A percentile compares a stretch with the other conserved stretches of the same genome.
Conservation (phyloP, 2,888 invertebrate species). For the Troglohyphantes excavatus region DNA sequence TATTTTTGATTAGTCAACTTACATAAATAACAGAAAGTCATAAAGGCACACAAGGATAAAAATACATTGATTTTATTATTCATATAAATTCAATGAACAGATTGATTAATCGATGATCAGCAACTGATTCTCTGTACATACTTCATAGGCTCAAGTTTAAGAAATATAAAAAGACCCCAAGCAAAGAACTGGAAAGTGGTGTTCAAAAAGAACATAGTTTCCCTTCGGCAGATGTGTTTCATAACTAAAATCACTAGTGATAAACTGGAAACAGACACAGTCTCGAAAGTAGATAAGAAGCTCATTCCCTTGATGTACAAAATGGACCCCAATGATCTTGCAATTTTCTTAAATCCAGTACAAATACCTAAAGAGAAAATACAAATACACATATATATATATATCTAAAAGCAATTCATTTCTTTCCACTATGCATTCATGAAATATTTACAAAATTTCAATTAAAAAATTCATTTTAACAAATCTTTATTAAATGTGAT, state of each 20-base stretch:
- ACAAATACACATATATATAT: no score
- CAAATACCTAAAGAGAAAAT: conserved; percentile 53
- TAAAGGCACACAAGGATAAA: neutral
- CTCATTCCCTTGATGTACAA: conserved; percentile 1
- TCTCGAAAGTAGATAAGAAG: neutral
- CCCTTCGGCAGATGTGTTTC: neutral
- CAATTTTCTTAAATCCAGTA: conserved; percentile 51
- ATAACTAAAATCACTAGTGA: conserved; percentile 8
- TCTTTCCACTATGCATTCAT: no score
- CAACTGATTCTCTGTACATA: conserved; percentile 39
- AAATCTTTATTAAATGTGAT: no score
- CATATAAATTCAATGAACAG: conserved; percentile 55
- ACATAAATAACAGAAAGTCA: neutral
- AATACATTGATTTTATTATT: conserved; percentile 36
- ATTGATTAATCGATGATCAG: conserved; percentile 16
- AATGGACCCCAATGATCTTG: conserved; percentile 44
- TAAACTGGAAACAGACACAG: neutral
- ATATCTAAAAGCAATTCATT: no score
- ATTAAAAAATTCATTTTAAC: no score
- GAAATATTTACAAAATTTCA: no score
- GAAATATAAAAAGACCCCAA: neutral
- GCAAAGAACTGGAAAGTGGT: neutral
- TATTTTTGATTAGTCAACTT: no score
- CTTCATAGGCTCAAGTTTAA: neutral
- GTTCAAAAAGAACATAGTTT: neutral